Evolutionary conservation across 2,888 invertebrate genomes (phyloP), one percentile per base, ranked within the genome.

Genomic region (Amblyjoppa fuscipennis): DNA sequence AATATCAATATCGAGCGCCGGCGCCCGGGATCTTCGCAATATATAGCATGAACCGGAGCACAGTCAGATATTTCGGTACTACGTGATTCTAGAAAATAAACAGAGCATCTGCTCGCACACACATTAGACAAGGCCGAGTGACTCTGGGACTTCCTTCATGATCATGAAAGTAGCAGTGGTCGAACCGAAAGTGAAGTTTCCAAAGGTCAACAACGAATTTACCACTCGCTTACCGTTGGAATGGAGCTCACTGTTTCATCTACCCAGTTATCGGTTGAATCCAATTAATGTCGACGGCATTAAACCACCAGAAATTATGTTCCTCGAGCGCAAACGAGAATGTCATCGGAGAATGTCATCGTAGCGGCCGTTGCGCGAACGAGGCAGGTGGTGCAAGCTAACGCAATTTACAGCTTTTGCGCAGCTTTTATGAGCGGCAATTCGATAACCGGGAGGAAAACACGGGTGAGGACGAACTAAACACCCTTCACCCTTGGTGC

Each of bases 31-130:
- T 61, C 41, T 41, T n/a, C 25, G 59, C 4, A 25, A 59, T 13
- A 49, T 38, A n/a, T 49, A 56, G 38, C 66, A 53, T 59, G 38
- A 31, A 77, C 77, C 71, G 61, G 61, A 25, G 61, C 38, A 38
- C 68, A 31, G 81, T 28, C 56, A 68, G 81, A 81, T 84, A 84
- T 84, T 84, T 84, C 68, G 68, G 84, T 81, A 77, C 76, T 68
- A 49, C 76, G 49, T 38, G 80, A 66, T 73, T 81, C 76, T 61
- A 51, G 59, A 59, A 73, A 77, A 76, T 81, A 84, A 81, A 84
- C 84, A 77, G 76, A 66, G 20, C 51, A 11, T 61, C 53, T 56
- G 51, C 51, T 9, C 69, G 56, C 76, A 73, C 51, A 51, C 71
- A 49, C n/a, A 71, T 51, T 28, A 25, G 59, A 28, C 76, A 81